These are phyloP conservation scores for Heliconius congener DNA, from an alignment of 1,140 invertebrate genomes.

Conservation along the genomic window DNA sequence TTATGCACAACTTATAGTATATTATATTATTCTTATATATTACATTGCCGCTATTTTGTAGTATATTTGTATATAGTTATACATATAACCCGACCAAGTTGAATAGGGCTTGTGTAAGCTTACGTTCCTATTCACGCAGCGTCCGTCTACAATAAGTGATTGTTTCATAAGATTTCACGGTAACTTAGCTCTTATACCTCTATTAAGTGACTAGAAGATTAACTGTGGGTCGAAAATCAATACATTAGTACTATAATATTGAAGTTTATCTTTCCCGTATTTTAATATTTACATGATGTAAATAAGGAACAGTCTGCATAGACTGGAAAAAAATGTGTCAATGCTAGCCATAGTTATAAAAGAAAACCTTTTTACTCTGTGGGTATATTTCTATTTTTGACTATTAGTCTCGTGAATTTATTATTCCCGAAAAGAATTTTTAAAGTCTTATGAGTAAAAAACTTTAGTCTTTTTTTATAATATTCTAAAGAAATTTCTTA, in stretches of 20 bases:
- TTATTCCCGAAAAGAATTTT: slow-evolving; percentile 1
- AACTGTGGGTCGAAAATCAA: slow-evolving; percentile 34
- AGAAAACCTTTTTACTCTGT: slow-evolving; percentile 48
- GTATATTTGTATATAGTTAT: slow-evolving; percentile 63
- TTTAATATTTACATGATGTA: slow-evolving; percentile 1
- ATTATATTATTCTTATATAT: slow-evolving; percentile 67
- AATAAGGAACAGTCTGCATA: slow-evolving; percentile 14
- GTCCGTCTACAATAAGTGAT: slow-evolving; percentile 21
- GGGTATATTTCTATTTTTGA: slow-evolving; percentile 41
- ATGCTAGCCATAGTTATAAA: slow-evolving; percentile 26
- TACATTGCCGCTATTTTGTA: slow-evolving; percentile 75
- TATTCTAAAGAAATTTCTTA: not conserved
- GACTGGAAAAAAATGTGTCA: slow-evolving; percentile 35
- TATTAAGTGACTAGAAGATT: slow-evolving; percentile 22
- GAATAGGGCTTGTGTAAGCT: slow-evolving; percentile 46
- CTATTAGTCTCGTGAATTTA: slow-evolving; percentile 20
- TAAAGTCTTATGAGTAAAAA: not conserved
- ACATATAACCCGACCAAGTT: slow-evolving; percentile 66
- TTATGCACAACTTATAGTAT: slow-evolving; percentile 65
- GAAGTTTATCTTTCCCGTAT: not conserved
- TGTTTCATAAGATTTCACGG: slow-evolving; percentile 21
- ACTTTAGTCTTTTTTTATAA: not conserved
- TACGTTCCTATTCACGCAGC: slow-evolving; percentile 41
- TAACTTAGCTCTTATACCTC: slow-evolving; percentile 20
- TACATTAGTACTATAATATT: slow-evolving; percentile 19